Evolutionary conservation across 1,140 invertebrate species (phyloP), one percentile per base, ranked within the genome.

Genomic region (Euglossa dilemma): DNA sequence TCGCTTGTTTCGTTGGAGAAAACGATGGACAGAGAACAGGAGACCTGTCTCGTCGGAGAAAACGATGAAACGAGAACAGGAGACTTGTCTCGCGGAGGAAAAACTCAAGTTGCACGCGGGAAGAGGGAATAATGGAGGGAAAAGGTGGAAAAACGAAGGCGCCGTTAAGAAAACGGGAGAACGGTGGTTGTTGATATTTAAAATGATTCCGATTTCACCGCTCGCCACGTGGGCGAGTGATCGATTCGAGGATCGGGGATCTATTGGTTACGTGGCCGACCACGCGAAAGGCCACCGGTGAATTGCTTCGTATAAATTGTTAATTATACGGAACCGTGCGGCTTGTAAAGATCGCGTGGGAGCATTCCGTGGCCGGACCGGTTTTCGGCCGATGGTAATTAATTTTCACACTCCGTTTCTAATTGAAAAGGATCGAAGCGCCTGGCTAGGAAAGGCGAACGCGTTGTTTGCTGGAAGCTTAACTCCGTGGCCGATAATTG

Each of bases 371-470:
- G n/a, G 18, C 43, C 47, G 59, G 76, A 80, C 71, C 66, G 66
- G 47, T 86, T 86, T 72, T 36, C 52, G 72, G 56, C 52, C 54
- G 25, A 57, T 47, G 73, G 80, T 59, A 73, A 87, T 87, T 87
- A 57, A 86, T 87, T 87, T 87, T 56, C 61, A 73, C 69, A 83
- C 64, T 74, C 64, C 64, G 76, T 73, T 86, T 85, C 69, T 74
- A 64, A 77, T 77, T 83, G 73, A 69, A 45, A 69, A 57, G 43
- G 74, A 64, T 73, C 20, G 7, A n/a, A 43, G 66, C 25, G 66
- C 16, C 25, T 20, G 25, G 28, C 47, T 36, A 63, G 61, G 69
- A 36, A 11, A 57, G 47, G 23, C 20, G 50, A 9, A 20, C 45
- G 61, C 36, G 56, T 69, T 70, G 66, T 79, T 70, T 71, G 76